A percentile compares a stretch with the other conserved stretches of the same genome.
Conservation (phyloP, 2,888 invertebrate species). For the Plagiodera versicolora region DNA sequence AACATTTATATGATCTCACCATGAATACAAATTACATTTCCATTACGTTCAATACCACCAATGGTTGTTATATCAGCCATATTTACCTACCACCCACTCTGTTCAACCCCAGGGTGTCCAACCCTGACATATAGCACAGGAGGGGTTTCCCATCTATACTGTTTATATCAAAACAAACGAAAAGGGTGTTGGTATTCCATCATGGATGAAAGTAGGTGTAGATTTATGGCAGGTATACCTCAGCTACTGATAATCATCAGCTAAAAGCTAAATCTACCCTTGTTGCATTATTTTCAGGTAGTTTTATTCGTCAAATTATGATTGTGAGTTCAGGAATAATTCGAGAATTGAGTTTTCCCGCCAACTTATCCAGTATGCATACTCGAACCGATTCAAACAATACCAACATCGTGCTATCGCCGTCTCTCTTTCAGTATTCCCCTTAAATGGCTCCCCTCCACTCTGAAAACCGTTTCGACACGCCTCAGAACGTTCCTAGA, state of each 20-base stretch:
- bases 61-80: slow-evolving; percentile 8
- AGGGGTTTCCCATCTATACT: slow-evolving; percentile 41
- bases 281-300: too few species aligned
- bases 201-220: neutral
- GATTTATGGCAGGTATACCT: neutral
- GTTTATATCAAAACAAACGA: slow-evolving; percentile 46
- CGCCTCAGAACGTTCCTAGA: neutral
- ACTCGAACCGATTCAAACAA: too few species aligned
- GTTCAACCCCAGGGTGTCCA: slow-evolving; percentile 50
- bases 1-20: too few species aligned
- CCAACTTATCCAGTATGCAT: neutral
- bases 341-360: neutral
- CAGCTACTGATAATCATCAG: too few species aligned
- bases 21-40: too few species aligned
- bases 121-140: slow-evolving; percentile 53
- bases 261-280: too few species aligned
- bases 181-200: slow-evolving; percentile 43
- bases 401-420: neutral
- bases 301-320: too few species aligned
- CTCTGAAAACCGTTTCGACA: neutral
- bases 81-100: slow-evolving; percentile 42
- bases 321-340: too few species aligned
- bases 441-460: neutral
- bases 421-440: neutral
- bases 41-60: slow-evolving; percentile 1